A percentile compares a stretch with the other conserved stretches of the same genome.
Evolutionary conservation across 37 sponge, comb jelly and placozoan species (phyloP).

Genomic region (Crambe crambe): DNA sequence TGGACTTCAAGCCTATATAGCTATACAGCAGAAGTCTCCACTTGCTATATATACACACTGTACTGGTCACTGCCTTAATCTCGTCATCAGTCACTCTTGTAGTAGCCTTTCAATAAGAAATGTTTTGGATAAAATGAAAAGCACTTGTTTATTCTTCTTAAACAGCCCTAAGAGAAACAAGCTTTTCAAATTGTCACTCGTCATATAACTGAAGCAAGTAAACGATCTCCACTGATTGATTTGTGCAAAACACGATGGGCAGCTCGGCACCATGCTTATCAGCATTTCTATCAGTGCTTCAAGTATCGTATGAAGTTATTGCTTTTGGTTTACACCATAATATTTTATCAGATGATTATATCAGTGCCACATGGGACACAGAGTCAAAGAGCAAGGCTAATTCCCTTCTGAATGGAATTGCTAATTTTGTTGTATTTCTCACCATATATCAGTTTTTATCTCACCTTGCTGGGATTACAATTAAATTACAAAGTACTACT

Average conservation of each 20-base stretch:
- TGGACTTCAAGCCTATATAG: conserved; percentile 45
- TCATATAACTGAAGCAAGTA: neutral
- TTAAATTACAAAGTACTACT: too few species aligned
- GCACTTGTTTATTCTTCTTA: conserved; percentile 5
- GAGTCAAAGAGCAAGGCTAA: too few species aligned
- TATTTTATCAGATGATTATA: too few species aligned
- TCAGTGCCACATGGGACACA: too few species aligned
- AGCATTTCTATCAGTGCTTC: conserved; percentile 32
- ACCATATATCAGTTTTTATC: too few species aligned
- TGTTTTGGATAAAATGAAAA: conserved; percentile 1
- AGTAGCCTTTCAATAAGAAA: conserved; percentile 28
- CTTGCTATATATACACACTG: conserved; percentile 61
- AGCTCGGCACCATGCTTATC: conserved; percentile 25
- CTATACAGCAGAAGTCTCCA: conserved; percentile 1
- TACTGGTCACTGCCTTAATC: conserved; percentile 58
- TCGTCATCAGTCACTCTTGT: too few species aligned
- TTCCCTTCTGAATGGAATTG: too few species aligned
- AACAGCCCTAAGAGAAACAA: conserved; percentile 11
- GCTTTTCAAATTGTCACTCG: neutral
- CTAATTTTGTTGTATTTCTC: too few species aligned
- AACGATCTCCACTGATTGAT: too few species aligned
- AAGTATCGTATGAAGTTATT: too few species aligned
- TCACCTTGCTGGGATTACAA: too few species aligned
- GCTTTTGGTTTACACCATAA: too few species aligned
- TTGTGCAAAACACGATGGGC: conserved; percentile 39